Conservation (phyloP, 2,888 invertebrate species). For the Lobophora halterata region DNA sequence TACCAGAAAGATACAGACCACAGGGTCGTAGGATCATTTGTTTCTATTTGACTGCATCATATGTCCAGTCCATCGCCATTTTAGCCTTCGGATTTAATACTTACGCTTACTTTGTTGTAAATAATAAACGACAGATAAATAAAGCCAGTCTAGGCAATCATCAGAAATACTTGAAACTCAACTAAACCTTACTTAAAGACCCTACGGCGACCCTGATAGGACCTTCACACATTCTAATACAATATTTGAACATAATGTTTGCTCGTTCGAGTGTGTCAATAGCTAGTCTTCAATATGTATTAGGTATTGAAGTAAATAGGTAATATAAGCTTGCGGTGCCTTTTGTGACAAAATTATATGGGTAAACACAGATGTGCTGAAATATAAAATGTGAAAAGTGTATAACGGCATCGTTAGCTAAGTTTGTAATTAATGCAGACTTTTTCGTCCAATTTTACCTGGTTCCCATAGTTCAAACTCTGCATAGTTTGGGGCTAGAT, state of each 20-base stretch:
- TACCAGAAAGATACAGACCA: no score
- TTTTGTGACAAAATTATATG: constrained; percentile 7
- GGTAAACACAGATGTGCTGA: background rate
- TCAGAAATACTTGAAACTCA: no score
- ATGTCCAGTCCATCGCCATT: no score
- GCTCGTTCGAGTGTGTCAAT: constrained; percentile 28
- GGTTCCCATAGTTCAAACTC: no score
- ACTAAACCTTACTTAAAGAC: constrained; percentile 41
- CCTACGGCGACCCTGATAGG: constrained; percentile 44
- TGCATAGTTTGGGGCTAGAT: no score
- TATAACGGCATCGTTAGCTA: no score
- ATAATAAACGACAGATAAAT: background rate
- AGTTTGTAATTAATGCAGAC: no score
- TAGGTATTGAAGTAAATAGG: constrained; percentile 9
- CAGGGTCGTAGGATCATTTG: no score
- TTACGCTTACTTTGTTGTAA: background rate
- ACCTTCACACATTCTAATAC: constrained; percentile 62
- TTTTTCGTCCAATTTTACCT: no score
- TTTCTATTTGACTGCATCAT: no score
- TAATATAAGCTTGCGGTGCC: constrained; percentile 16
- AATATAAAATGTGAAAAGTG: no score
- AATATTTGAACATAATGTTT: constrained; percentile 41
- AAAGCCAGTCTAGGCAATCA: constrained; percentile 11
- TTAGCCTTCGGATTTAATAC: no score
- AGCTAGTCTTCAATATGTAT: constrained; percentile 17